Base-by-base conservation (phyloP, 2,113 vertebrate genomes). In the Eretmochelys imbricata region DNA sequence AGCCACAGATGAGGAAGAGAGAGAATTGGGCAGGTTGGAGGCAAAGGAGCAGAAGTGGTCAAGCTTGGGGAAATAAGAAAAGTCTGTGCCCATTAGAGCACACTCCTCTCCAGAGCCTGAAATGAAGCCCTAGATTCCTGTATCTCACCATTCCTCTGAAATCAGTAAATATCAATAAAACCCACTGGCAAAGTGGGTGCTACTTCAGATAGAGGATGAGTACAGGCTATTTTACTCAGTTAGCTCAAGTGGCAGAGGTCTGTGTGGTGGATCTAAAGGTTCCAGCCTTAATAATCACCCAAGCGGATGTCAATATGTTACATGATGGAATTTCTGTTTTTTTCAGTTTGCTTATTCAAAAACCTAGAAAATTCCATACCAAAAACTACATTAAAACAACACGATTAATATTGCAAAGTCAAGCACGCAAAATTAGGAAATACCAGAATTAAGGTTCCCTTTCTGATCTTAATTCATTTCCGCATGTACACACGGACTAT, bases 141-240 rank as follows among this genome's bases (percentile, higher is more conserved):
- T 8, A 31, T 50, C 48, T 76, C 95, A 83, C 82, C 46, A 24
- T 75, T 48, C n/a, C 31, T 86, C 4, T 51, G 72, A 82, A 46
- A 69, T 84, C n/a, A 91, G 51, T 24, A 95, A 93, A 84, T 53
- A 88, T 5, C 90, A 94, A 87, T 85, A 17, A 96, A 91, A 13
- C 8, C 72, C 53, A 11, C 49, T 79, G 48, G 83, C 38, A 89
- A 95, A 85, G 10, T 49, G 59, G 29, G 29, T 72, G n/a, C n/a
- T 42, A 42, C 22, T 42, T 38, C 69, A 42, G n/a, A 38, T 11
- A 19, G 35, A 42, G 17, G 8, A 42, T 75, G 59, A 29, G 12
- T 27, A 62, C 59, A 62, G 27, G 6, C 19, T 82, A 76, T 54
- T 79, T 83, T 88, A 93, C 50, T 79, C 42, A 89, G 5, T 25